Percentiles rank a stretch among this genome's conserved stretches.
Evolutionary conservation across 2,888 invertebrate genomes (phyloP).

Genomic region (Andrena haemorrhoa): DNA sequence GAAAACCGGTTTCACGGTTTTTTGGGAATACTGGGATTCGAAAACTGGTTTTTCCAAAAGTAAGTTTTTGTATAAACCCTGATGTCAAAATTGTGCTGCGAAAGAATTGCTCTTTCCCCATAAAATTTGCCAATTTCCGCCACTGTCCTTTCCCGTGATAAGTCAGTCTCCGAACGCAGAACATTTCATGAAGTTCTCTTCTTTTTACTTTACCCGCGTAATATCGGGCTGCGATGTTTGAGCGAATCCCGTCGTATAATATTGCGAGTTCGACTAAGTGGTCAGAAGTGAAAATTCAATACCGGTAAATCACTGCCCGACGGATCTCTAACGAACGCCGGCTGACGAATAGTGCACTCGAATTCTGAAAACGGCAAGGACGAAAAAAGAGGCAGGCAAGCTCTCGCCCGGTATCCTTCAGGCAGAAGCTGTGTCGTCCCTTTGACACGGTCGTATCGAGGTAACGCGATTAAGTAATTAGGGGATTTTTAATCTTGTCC

Average conservation of each 20-base stretch:
- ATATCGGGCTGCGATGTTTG: background rate
- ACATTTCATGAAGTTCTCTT: background rate
- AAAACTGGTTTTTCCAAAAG: no score
- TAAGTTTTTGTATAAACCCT: no score
- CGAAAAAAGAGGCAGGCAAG: background rate
- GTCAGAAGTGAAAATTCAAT: conserved; percentile 10
- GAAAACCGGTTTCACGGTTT: no score
- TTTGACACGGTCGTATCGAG: conserved; percentile 79
- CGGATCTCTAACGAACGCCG: conserved; percentile 25
- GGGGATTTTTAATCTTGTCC: conserved; percentile 82
- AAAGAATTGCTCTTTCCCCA: no score
- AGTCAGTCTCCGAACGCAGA: background rate
- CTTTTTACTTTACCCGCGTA: background rate
- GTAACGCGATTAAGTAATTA: conserved; percentile 84
- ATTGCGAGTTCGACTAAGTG: conserved; percentile 7
- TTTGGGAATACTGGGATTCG: no score
- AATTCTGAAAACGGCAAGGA: conserved; percentile 18
- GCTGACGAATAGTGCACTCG: conserved; percentile 45
- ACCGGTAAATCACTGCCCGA: conserved; percentile 1
- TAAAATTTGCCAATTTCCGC: no score
- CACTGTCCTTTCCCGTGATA: no score
- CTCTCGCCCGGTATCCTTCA: conserved; percentile 25
- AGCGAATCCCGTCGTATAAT: background rate
- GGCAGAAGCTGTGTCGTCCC: conserved; percentile 58
- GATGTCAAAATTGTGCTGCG: no score